Base-by-base conservation (phyloP, 1,140 invertebrate species). In the Potamilus streckersoni region DNA sequence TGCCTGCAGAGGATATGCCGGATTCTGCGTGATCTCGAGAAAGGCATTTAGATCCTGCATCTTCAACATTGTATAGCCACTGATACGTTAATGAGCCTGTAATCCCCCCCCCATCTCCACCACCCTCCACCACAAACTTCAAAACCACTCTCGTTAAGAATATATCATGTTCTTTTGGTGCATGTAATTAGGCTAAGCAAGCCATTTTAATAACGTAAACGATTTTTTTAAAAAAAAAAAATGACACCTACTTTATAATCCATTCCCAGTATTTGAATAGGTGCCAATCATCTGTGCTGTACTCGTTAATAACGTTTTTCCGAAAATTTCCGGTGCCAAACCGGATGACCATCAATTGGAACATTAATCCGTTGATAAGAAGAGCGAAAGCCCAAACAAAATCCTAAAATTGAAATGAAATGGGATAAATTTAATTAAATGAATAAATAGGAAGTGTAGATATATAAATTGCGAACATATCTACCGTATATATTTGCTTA, bases 361-460 rank as follows among this genome's bases (percentile, higher is more conserved):
- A 65, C 80, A 87, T 84, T 49, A 86, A 20, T 4, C 85, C 86
- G 62, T 83, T 86, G 2, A 87, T 75, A 16, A 88, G 77, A 5
- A 88, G 80, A 3, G 84, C 85, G 62, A 86, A 88, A 14, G 81
- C 82, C 85, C 86, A 88, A 12, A 87, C 85, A 66, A 86, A 87
- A 67, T 88, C 86, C 85, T 88, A 61, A 49, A 72, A 69, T 57
- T 19, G n/a, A 23, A 58, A 31, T 11, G 61, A 23, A 27, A 66
- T 27, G 57, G 49, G 14, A 14, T 20, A 66, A 23, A 23, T 23
- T 23, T 31, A 66, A 4, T 38, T 38, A 8, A 38, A 38, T 38
- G 8, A 4, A 38, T 38, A 38, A 38, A 38, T 38, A 38, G 38
- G 38, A 38, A 38, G 38, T 38, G 38, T 38, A 38, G 38, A 38